Conservation (phyloP, 2,888 invertebrate genomes). For the Drosophila tripunctata region DNA sequence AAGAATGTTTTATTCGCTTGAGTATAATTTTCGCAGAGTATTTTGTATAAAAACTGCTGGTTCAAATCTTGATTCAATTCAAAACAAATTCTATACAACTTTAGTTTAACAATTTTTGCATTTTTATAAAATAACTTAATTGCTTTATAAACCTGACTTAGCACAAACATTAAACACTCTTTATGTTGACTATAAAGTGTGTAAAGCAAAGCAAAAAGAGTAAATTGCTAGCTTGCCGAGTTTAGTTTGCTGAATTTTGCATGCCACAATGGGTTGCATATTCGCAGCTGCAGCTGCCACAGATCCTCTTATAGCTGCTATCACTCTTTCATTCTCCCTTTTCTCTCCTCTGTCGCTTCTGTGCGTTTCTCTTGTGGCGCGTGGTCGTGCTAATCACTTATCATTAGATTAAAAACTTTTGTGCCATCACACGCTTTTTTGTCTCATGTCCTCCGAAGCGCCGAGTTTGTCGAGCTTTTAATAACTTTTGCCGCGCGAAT, state of each 20-base stretch:
- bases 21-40: too few species aligned
- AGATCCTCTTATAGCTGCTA: not conserved
- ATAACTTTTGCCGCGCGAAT: constrained; percentile 28
- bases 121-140: too few species aligned
- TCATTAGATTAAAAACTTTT: constrained; percentile 70
- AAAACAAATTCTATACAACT: too few species aligned
- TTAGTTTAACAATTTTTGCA: too few species aligned
- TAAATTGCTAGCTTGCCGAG: not conserved
- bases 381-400: constrained; percentile 54
- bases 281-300: constrained; percentile 28
- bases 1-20: not conserved
- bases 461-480: constrained; percentile 40
- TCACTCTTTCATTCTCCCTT: not conserved
- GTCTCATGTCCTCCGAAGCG: constrained; percentile 9
- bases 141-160: too few species aligned
- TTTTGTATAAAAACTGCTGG: too few species aligned
- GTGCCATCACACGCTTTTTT: constrained; percentile 18
- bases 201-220: not conserved
- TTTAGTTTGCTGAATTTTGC: not conserved
- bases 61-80: too few species aligned
- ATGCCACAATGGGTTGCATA: constrained; percentile 18
- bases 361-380: not conserved
- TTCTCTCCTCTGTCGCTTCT: not conserved
- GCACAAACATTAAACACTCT: too few species aligned
- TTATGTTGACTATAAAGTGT: not conserved